Evolutionary conservation across 2,113 vertebrate species (phyloP), one percentile per base, ranked within the genome.

Genomic region (Trichechus manatus): DNA sequence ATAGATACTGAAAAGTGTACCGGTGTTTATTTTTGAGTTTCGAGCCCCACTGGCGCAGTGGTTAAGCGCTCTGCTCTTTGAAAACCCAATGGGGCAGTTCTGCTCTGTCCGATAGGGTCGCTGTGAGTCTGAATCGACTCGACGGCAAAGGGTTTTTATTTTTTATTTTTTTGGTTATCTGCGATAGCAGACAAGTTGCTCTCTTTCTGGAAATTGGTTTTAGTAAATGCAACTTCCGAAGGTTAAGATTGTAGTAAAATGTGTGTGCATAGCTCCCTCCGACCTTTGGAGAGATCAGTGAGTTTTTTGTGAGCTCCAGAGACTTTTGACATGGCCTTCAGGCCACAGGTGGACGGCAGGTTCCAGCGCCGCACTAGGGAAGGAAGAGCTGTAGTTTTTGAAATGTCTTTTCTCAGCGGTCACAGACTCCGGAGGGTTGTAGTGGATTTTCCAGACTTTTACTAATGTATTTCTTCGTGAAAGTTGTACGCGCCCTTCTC

Each of bases 301-400:
- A n/a, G 56, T 44, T 25, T 33, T 77, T 23, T 1, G 9, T 23
- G 64, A 29, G 63, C 70, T 50, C 66, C 11, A 6, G n/a, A 47
- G 79, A 74, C 68, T 39, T 59, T 53, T 29, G 88, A 56, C 17
- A 2, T 39, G 94, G 59, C 47, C 63, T 6, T 29, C 50, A 42
- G 96, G 80, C 79, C 85, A 33, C 94, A 85, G 94, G 89, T 96
- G 89, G 53, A 25, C 19, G 2, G 44, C 59, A 85, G 77, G 63
- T 72, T 83, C 15, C 61, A 70, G 72, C 17, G 13, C 70, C 17
- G 33, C 14, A 22, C n/a, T 19, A 23, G 36, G 72, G n/a, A 36
- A 72, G 33, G 27, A n/a, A 20, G 22, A 39, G 36, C 36, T 23
- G 2, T 23, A 44, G 1, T 39, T 66, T 53, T 42, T 36, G 50